Evolutionary conservation across 1,140 invertebrate species (phyloP), one percentile per base, ranked within the genome.

Genomic region (Caenorhabditis inopinata): DNA sequence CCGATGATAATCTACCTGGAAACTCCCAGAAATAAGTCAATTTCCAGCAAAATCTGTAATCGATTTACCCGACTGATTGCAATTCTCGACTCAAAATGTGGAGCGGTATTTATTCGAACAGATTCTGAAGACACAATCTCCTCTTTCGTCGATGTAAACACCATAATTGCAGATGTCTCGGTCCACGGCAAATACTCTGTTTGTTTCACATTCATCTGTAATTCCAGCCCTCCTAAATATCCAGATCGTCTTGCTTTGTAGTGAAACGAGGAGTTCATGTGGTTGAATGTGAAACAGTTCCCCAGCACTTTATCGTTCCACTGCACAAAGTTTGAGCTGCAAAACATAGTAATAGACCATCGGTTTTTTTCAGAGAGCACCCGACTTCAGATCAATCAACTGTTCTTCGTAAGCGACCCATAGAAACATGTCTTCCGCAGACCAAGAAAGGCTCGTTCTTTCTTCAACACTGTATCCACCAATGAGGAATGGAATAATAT

Each of bases 401-500:
- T 62, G 29, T 49, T 75, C 16, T 35, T 82, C 81, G 51, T 74
- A 82, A n/a, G 81, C 49, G 45, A 74, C 78, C 78, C 77, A 82
- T 42, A 58, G 46, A 32, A 82, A 82, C 51, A 82, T 48, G 29
- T 82, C 81, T 18, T 48, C 81, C 1, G 47, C 51, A 49, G 80
- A 46, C 92, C 29, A 96, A 90, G 87, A 97, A 95, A 1, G 96
- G 94, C 83, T 89, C 89, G 80, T 88, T 88, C 78, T 94, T 92
- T 0, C 95, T 96, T 0, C 96, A 95, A 0, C 92, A 92, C 21
- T 91, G 90, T 23, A 86, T 76, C 74, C 85, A 80, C 85, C 85
- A 83, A 46, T 82, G 76, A 79, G 62, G 58, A 82, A 82, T 18
- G 81, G 81, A 49, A 82, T 16, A 4, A 80, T 68, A 35, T 82